A percentile compares a stretch with the other conserved stretches of the same genome.
Evolutionary conservation across 2,888 invertebrate genomes (phyloP).

Genomic region (Trachelus iudaicus): DNA sequence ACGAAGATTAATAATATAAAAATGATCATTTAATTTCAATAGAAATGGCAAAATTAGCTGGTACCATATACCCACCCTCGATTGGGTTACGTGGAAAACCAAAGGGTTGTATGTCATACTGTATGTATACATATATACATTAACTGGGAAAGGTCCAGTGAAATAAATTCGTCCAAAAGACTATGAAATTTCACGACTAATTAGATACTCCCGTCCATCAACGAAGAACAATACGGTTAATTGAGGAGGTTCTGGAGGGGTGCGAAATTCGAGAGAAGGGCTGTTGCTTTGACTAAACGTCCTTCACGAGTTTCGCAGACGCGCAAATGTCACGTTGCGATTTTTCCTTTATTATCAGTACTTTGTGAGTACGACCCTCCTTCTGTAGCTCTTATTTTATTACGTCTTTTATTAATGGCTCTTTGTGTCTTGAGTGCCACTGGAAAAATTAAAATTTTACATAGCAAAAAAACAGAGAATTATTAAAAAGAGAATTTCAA

Average conservation of each 20-base stretch:
- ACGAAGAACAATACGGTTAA: slow-evolving; percentile 13
- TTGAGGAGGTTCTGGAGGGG: not conserved
- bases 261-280: not conserved
- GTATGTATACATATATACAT: not conserved
- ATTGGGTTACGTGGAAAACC: not conserved
- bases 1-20: not conserved
- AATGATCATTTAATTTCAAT: not conserved
- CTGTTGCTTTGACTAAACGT: not conserved
- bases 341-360: not conserved
- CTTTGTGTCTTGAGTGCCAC: not conserved
- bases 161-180: not conserved
- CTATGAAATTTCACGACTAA: slow-evolving; percentile 8
- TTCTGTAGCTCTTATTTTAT: not conserved
- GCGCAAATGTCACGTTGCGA: not conserved
- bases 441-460: not conserved
- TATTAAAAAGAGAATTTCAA: not conserved
- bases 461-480: not conserved
- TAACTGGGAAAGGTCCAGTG: not conserved
- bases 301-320: not conserved
- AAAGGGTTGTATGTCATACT: not conserved
- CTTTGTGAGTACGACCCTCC: not conserved
- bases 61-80: not conserved
- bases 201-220: slow-evolving; percentile 11
- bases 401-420: not conserved
- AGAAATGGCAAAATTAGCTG: not conserved